These are phyloP conservation scores for Trachelus iudaicus DNA, from an alignment of 2,888 invertebrate species.

Conservation along the genomic window DNA sequence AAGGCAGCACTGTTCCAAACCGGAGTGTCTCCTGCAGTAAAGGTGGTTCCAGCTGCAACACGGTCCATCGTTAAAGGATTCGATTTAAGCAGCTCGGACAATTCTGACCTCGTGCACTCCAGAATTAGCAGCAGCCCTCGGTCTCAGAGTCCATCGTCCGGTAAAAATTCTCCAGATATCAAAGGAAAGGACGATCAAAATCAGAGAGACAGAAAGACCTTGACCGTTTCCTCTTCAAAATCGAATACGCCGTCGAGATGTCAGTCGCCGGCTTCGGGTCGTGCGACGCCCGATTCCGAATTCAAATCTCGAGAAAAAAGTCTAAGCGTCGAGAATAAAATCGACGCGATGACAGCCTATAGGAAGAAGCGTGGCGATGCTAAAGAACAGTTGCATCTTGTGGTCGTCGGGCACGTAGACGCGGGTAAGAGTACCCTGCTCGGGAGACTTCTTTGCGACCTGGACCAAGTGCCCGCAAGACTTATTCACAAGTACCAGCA, in stretches of 20 bases:
- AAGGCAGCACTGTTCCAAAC: conserved; percentile 41
- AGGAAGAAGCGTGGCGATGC: conserved; percentile 80
- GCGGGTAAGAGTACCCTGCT: conserved; percentile 97
- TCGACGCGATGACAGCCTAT: conserved; percentile 74
- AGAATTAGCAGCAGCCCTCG: conserved; percentile 44
- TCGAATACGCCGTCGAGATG: conserved; percentile 71
- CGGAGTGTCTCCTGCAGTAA: conserved; percentile 46
- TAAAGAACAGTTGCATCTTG: conserved; percentile 90
- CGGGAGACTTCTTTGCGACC: conserved; percentile 90
- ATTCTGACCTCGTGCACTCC: conserved; percentile 41
- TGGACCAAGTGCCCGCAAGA: conserved; percentile 75
- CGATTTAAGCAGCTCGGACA: conserved; percentile 47
- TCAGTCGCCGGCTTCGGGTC: conserved; percentile 76
- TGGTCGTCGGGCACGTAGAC: conserved; percentile 97
- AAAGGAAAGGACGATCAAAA: conserved; percentile 63
- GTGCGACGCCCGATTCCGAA: conserved; percentile 43
- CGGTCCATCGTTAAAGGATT: conserved; percentile 54
- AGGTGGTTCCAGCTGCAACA: conserved; percentile 53
- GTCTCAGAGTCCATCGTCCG: conserved; percentile 54
- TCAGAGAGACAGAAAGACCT: conserved; percentile 49
- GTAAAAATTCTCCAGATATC: conserved; percentile 49
- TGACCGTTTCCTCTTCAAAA: conserved; percentile 35
- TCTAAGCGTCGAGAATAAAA: conserved; percentile 69
- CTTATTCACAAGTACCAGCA: conserved; percentile 93
- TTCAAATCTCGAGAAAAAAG: conserved; percentile 42